A percentile compares a stretch with the other conserved stretches of the same genome.
Conservation (phyloP, 2,888 invertebrate genomes). For the Amphipoea oculea region DNA sequence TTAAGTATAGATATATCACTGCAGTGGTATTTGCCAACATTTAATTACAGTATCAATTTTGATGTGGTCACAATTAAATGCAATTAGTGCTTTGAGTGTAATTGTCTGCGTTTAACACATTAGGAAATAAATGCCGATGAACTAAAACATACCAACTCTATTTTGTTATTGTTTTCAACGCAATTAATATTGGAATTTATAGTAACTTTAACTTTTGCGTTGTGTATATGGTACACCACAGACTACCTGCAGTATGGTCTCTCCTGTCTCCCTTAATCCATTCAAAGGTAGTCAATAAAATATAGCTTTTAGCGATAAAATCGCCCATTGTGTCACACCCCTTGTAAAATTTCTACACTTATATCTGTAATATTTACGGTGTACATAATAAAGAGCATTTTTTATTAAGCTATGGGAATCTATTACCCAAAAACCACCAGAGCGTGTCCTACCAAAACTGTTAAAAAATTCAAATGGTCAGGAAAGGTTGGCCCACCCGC, state of each 20-base stretch:
- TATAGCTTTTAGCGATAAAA: no score
- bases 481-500: conserved; percentile 1
- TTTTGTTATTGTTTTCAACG: background rate
- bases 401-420: no score
- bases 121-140: conserved; percentile 13
- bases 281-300: no score
- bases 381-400: no score
- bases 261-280: no score
- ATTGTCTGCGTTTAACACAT: conserved; percentile 26
- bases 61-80: conserved; percentile 34
- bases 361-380: no score
- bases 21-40: conserved; percentile 14
- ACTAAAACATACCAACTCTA: background rate
- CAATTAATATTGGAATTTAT: background rate
- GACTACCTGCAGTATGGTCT: no score
- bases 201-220: background rate
- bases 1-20: background rate
- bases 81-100: conserved; percentile 28
- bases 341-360: no score
- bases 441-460: conserved; percentile 1
- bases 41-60: conserved; percentile 32
- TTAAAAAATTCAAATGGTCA: conserved; percentile 46
- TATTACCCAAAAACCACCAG: background rate
- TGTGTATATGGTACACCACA: background rate
- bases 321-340: no score